Percentiles rank a stretch among this genome's conserved stretches.
phyloP scores from a whole-genome alignment of 2,113 vertebrate genomes.

The Empidonax traillii region DNA sequence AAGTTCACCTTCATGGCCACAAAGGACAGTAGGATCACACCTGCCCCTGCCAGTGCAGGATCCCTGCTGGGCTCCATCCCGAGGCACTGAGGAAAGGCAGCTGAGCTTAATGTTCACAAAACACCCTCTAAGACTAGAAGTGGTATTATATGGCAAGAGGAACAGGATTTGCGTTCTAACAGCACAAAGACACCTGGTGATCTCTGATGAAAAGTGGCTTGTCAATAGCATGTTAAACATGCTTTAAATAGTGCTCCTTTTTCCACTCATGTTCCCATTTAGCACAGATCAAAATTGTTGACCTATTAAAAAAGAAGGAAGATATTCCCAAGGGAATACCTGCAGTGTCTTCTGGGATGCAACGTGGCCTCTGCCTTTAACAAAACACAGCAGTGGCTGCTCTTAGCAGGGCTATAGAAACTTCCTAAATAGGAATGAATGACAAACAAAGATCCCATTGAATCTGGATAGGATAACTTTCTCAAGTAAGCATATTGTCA shows the following conservation, averaged over 20 bases:
- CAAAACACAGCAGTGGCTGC: not conserved
- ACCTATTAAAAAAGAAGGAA: not conserved
- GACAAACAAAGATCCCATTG: not conserved
- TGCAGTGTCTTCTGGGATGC: not conserved
- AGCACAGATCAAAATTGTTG: slow-evolving; percentile 9
- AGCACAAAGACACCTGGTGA: not conserved
- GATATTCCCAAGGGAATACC: not conserved
- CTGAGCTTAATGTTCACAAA: not conserved
- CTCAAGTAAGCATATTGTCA: not conserved
- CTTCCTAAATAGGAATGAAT: not conserved
- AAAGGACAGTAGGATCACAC: not conserved
- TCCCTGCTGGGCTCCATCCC: not conserved
- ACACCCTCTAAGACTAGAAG: not conserved
- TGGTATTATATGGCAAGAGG: not conserved
- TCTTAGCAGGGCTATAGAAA: not conserved
- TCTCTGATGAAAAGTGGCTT: not conserved
- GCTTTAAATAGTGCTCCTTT: not conserved
- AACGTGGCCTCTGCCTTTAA: not conserved
- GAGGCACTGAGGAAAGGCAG: not conserved
- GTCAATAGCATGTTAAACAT: not conserved
- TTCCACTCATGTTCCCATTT: not conserved
- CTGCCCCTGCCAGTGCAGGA: not conserved
- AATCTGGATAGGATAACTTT: not conserved
- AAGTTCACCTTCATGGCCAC: slow-evolving; percentile 40
- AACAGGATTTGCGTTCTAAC: not conserved